Evolutionary conservation across 2,888 invertebrate species (phyloP), one percentile per base, ranked within the genome.

Genomic region (Pristionchus arcanus): DNA sequence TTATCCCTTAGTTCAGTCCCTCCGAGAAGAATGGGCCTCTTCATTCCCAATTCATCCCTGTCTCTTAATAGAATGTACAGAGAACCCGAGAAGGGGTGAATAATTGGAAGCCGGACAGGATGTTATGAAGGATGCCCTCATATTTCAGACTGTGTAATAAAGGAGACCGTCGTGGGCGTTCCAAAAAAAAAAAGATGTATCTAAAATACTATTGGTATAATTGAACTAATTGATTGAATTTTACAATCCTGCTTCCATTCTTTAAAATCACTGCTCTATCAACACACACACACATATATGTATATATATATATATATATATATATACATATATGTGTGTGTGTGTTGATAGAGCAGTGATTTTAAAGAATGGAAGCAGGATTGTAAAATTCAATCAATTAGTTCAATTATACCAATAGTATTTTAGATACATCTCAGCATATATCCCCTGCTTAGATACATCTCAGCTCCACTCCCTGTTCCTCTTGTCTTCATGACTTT

Each of bases 401-500:
- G 16, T 21, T 55, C 55, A 55, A 21, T 4, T 55, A 16, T 16
- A 21, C 55, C 15, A 13, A 9, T 21, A 21, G 21, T 21, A 55
- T 2, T 21, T 55, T 55, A 5, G 4, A 55, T 55, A 55, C 21
- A 21, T 19, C 15, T 55, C 2, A 55, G 19, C 21, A 9, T 15
- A 4, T 15, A 16, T 15, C 55, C 55, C 55, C 16, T 15, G 9
- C 55, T 16, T 7, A 53, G 49, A 15, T 15, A 11, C 15, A 11
- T 53, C 49, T 53, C 49, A 59, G 16, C 63, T 21, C 21, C 1
- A 74, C 5, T 37, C 31, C 37, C 37, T 42, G 74, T 74, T 74
- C 74, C 34, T 37, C 74, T 13, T 74, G 34, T 74, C 74, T 74
- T 71, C 71, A 71, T 34, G 71, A 77, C 81, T 28, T 81, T 15